Conservation (phyloP, 2,113 vertebrate genomes). For the Oreochromis spilurus region DNA sequence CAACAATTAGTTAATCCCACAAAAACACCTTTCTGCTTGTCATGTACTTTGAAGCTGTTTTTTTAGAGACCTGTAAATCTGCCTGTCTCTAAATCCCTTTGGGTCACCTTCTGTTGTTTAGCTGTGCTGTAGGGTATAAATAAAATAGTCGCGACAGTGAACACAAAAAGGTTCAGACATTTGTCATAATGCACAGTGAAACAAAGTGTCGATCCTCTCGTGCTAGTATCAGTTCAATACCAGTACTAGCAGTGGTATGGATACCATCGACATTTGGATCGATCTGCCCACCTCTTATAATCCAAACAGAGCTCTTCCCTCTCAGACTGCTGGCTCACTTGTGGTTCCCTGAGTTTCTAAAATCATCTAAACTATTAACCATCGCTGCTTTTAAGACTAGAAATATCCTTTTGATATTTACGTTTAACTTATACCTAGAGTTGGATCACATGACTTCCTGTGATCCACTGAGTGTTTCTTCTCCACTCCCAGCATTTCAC, state of each 20-base stretch:
- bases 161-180: too few relatives aligned
- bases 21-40: not conserved
- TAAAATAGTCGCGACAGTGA: accelerated
- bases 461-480: too few relatives aligned
- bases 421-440: too few relatives aligned
- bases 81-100: not conserved
- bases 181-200: too few relatives aligned
- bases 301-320: not conserved
- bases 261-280: not conserved
- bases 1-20: too few relatives aligned
- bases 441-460: too few relatives aligned
- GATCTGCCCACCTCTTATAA: not conserved
- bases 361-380: too few relatives aligned
- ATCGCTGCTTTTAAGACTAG: too few relatives aligned
- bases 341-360: too few relatives aligned
- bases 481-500: too few relatives aligned
- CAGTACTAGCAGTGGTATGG: not conserved
- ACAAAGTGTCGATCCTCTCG: not conserved
- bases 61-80: not conserved
- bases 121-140: not conserved
- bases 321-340: too few relatives aligned
- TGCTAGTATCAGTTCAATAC: not conserved
- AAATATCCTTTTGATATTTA: too few relatives aligned
- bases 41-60: not conserved
- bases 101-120: accelerated